Percentiles rank a stretch among this genome's conserved stretches.
Conservation (phyloP, 2,797 vertebrate genomes). For the Poeciliopsis presidionis region DNA sequence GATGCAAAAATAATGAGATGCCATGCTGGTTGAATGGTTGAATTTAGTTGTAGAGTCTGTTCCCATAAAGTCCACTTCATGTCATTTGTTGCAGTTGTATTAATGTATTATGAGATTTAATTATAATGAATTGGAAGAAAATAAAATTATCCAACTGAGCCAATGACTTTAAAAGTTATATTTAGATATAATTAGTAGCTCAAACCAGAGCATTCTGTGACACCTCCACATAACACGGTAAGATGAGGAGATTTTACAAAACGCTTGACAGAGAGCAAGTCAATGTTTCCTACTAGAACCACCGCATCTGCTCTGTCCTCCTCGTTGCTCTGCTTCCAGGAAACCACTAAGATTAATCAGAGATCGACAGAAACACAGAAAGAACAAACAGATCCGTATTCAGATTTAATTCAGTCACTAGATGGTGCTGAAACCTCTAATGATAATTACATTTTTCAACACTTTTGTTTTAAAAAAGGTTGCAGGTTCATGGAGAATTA, state of each 20-base stretch:
- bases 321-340: conserved; percentile 28
- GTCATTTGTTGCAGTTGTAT: background rate
- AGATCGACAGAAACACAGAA: conserved; percentile 10
- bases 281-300: conserved; percentile 75
- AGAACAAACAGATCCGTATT: conserved; percentile 15
- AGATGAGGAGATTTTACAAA: conserved; percentile 64
- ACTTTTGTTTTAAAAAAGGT: conserved; percentile 10
- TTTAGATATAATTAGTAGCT: conserved; percentile 23
- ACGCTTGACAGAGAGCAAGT: conserved; percentile 75
- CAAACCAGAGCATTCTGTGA: conserved; percentile 60
- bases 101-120: too few species aligned
- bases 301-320: conserved; percentile 40
- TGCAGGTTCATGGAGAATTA: background rate
- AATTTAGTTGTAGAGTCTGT: conserved; percentile 32
- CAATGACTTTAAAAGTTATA: conserved; percentile 7
- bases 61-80: conserved; percentile 31
- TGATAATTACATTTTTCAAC: conserved; percentile 20
- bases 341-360: conserved; percentile 34
- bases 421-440: conserved; percentile 40
- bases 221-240: conserved; percentile 59
- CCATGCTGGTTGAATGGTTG: conserved; percentile 43
- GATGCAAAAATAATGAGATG: conserved; percentile 19
- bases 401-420: conserved; percentile 25
- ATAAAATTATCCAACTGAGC: conserved; percentile 17
- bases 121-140: background rate